Evolutionary conservation across 2,797 vertebrate species (phyloP), one percentile per base, ranked within the genome.

Genomic region (Schizopygopsis malacanthus): DNA sequence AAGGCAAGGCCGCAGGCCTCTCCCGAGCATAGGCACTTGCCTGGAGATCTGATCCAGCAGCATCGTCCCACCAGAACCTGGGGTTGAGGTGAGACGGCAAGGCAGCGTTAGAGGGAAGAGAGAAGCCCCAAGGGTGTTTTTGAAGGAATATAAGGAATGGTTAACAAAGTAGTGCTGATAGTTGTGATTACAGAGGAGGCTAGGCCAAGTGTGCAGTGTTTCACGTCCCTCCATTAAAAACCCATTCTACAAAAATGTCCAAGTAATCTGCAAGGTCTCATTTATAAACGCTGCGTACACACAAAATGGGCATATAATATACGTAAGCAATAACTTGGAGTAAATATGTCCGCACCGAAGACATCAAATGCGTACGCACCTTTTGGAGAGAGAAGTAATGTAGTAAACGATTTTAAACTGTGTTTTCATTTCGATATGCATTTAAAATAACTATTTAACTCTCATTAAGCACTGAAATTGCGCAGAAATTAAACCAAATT

Each of bases 31-130:
- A 61, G 97, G 96, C 88, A 98, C 97, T 91, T 99, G 98, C 84
- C 98, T 95, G 85, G 97, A 94, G 85, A 99, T 99, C 94, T 99
- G 98, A 90, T 98, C 98, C 98, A 99, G 71, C 97, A 97, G 98
- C 97, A 84, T 99, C 97, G 8, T 99, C 98, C 98, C 85, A 99
- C 95, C 86, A 99, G 88, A 0, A 97, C 96, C 94, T 1, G 97
- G 97, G 2, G 95, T 96, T 99, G 84, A 1, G 13, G 79, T 28
- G 45, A 59, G 22, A 65, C 13, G 22, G n/a, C 45, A 89, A 75
- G 67, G 41, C 13, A 65, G 12, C 22, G 63, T 69, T 61, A 61
- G 4, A 9, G 81, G 22, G 83, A 54, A 16, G 11, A 61, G 13
- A 80, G 11, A 28, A 83, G 20, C 11, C 39, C 43, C 11, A 71